phyloP scores from a whole-genome alignment of 2,113 vertebrate genomes.

The Nasalis larvatus region DNA sequence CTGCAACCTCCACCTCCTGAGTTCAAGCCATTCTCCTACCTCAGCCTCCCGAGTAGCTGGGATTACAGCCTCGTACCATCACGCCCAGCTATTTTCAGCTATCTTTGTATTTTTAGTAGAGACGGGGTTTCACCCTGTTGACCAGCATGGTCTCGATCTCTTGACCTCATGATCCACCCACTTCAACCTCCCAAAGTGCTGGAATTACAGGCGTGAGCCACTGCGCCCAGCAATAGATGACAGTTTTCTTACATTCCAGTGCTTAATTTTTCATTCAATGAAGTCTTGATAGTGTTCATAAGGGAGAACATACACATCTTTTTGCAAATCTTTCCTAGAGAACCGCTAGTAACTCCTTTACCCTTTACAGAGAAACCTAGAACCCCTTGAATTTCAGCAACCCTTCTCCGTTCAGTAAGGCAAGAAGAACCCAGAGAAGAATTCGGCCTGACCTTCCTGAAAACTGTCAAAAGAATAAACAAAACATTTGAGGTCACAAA shows the following conservation, averaged over 20 bases:
- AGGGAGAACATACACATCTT: neutral
- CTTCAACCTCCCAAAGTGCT: too few species aligned
- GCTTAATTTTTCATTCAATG: neutral
- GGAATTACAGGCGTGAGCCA: too few species aligned
- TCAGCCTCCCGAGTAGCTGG: too few species aligned
- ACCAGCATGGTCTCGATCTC: too few species aligned
- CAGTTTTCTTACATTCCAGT: neutral
- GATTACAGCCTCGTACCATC: too few species aligned
- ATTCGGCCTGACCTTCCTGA: neutral
- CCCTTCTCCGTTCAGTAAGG: neutral
- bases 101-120: too few species aligned
- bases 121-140: too few species aligned
- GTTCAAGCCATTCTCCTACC: too few species aligned
- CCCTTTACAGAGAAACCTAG: neutral
- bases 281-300: neutral
- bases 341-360: neutral
- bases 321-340: neutral
- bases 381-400: neutral
- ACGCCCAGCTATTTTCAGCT: too few species aligned
- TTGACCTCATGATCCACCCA: too few species aligned
- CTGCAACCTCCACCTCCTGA: too few species aligned
- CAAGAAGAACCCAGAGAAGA: neutral
- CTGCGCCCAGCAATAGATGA: too few species aligned
- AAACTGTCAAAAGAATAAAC: neutral
- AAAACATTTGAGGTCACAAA: neutral